Evolutionary conservation across 2,113 vertebrate species (phyloP).

Genomic region (Pandion haliaetus): DNA sequence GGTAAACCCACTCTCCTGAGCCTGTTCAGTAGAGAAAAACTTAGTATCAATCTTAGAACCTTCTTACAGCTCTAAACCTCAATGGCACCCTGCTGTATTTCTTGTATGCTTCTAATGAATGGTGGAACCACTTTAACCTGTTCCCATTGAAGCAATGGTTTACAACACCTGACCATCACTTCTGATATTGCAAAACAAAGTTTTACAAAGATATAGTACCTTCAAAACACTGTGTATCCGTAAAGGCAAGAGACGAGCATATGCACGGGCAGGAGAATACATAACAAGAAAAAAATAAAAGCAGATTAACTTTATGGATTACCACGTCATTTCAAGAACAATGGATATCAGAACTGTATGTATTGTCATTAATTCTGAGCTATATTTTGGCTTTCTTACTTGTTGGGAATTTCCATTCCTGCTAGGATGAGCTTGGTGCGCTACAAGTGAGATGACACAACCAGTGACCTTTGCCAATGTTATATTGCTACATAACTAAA

Average conservation of each 20-base stretch:
- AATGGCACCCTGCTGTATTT: not conserved
- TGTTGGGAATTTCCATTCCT: not conserved
- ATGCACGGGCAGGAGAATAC: not conserved
- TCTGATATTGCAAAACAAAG: not conserved
- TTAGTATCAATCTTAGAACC: not conserved
- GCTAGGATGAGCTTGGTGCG: not conserved
- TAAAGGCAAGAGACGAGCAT: not conserved
- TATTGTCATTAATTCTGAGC: not conserved
- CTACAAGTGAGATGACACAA: not conserved
- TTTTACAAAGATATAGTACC: not conserved
- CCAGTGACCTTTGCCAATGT: not conserved
- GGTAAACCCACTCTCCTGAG: not conserved
- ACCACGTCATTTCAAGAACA: not conserved
- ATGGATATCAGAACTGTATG: not conserved
- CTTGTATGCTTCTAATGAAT: not conserved
- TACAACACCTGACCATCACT: accelerated
- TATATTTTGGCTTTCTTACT: not conserved
- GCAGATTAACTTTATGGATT: not conserved
- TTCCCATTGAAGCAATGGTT: not conserved
- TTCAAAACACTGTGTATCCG: not conserved
- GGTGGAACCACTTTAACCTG: not conserved
- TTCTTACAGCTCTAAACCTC: not conserved
- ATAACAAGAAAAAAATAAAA: not conserved
- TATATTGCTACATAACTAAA: not conserved
- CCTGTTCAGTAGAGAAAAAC: not conserved